Percentiles rank a stretch among this genome's conserved stretches.
These are phyloP conservation scores for Scaptomyza caliginosa DNA, from an alignment of 2,888 invertebrate genomes.

Conservation along the genomic window DNA sequence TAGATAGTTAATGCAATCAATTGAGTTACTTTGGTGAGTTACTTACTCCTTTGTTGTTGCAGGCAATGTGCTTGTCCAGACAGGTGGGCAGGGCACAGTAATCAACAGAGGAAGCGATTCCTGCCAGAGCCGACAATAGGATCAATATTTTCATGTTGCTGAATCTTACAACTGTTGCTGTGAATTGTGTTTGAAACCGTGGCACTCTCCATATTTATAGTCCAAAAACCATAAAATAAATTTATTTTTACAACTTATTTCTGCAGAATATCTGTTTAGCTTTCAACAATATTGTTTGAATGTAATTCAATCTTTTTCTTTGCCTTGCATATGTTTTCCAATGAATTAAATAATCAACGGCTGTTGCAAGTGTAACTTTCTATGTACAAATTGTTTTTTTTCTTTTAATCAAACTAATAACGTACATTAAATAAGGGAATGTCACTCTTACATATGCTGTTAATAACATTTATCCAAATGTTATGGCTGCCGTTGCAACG, in stretches of 20 bases:
- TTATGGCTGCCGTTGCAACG: neutral
- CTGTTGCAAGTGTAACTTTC: neutral
- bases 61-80: constrained; percentile 65
- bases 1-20: neutral
- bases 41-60: constrained; percentile 64
- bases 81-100: constrained; percentile 64
- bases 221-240: neutral
- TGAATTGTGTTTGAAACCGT: neutral
- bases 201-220: constrained; percentile 16
- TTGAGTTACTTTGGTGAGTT: too few relatives aligned
- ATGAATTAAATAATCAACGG: neutral
- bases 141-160: constrained; percentile 38
- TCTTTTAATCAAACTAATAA: neutral
- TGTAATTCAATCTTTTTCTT: neutral
- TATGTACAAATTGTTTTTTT: too few relatives aligned
- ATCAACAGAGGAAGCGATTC: constrained; percentile 44
- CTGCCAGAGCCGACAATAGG: constrained; percentile 17
- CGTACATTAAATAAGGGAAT: neutral
- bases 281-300: neutral
- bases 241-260: constrained; percentile 4
- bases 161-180: neutral
- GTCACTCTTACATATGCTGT: neutral
- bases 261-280: constrained; percentile 23
- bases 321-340: neutral
- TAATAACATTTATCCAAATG: neutral